Conservation (phyloP, 2,797 vertebrate species). For the Atherinosoma microstoma region DNA sequence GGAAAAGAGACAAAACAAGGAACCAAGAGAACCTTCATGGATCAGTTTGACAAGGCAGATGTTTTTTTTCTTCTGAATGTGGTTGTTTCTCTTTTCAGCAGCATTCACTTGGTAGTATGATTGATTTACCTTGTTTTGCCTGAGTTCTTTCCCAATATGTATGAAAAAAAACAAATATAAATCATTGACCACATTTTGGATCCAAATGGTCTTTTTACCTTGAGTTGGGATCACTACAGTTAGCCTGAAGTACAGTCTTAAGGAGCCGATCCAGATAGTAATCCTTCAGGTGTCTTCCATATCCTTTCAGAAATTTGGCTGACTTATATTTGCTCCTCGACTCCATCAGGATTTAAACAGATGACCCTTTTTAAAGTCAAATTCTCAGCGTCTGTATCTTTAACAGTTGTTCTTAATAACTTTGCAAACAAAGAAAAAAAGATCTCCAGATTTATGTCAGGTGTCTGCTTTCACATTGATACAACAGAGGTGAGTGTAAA, state of each 20-base stretch:
- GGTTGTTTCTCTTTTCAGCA: background rate
- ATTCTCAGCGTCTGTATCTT: background rate
- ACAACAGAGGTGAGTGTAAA: background rate
- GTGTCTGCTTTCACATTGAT: background rate
- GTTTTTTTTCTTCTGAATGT: background rate
- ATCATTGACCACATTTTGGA: background rate
- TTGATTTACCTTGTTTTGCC: background rate
- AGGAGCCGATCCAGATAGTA: background rate
- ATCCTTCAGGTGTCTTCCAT: background rate
- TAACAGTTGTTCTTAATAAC: background rate
- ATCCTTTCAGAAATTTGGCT: background rate
- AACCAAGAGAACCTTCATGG: background rate
- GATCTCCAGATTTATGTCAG: background rate
- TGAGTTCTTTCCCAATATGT: background rate
- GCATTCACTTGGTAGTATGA: background rate
- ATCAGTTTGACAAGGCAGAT: background rate
- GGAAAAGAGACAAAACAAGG: background rate
- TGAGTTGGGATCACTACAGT: background rate
- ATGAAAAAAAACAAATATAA: slow-evolving; percentile 2
- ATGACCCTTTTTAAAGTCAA: background rate
- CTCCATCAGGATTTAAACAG: background rate
- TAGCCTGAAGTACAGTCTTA: background rate
- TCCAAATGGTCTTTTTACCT: background rate
- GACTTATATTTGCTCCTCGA: background rate
- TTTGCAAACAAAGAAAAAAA: no score